phyloP scores from a whole-genome alignment of 2,113 vertebrate genomes.

The Vulpes ferrilata region DNA sequence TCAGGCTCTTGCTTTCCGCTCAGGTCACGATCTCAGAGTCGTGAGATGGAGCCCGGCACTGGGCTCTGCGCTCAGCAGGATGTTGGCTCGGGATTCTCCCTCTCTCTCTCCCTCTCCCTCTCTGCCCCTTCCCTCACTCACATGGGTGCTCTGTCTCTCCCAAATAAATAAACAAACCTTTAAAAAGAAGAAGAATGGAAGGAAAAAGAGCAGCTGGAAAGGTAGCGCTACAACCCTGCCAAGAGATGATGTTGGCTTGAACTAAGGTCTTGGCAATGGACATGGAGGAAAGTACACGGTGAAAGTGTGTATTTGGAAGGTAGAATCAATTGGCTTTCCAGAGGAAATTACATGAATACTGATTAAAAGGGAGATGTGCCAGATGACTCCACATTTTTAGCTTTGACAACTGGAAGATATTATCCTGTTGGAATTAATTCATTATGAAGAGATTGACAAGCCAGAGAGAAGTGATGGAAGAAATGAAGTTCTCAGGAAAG shows the following conservation, averaged over 20 bases:
- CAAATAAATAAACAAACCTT: neutral
- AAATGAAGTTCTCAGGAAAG: neutral
- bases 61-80: neutral
- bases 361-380: neutral
- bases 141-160: neutral
- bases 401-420: neutral
- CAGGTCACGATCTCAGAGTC: neutral
- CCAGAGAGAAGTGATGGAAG: neutral
- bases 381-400: neutral
- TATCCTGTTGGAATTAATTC: neutral
- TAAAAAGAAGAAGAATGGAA: neutral
- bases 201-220: neutral
- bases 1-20: neutral
- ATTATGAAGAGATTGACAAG: neutral
- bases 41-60: neutral
- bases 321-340: neutral
- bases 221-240: neutral
- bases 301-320: constrained; percentile 21
- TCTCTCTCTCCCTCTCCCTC: neutral
- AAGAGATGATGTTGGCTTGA: neutral
- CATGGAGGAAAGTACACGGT: neutral
- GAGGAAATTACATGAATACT: neutral
- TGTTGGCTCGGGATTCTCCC: neutral
- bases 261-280: neutral
- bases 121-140: neutral